Conservation (phyloP, 2,797 vertebrate species). For the Ficedula albicollis region DNA sequence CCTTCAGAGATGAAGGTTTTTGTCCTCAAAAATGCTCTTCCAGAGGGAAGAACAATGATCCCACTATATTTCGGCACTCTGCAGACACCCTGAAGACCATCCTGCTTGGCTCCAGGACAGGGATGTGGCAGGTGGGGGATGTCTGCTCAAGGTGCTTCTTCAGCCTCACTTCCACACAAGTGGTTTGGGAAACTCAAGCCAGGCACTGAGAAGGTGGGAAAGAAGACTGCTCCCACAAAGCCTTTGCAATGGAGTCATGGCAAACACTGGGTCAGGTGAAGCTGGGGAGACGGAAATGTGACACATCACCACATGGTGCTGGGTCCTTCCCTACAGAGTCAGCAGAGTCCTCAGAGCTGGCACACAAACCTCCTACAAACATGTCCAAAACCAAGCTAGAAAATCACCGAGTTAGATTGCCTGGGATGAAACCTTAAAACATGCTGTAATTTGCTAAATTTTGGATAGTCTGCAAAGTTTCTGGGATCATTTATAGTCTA, state of each 20-base stretch:
- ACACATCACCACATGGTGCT: not conserved
- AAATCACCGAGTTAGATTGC: not conserved
- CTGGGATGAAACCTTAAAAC: not conserved
- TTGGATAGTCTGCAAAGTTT: not conserved
- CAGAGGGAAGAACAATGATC: accelerated
- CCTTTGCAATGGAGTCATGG: not conserved
- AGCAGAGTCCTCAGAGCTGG: not conserved
- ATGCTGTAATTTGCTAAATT: not conserved
- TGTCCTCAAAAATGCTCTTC: not conserved
- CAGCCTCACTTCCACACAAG: not conserved
- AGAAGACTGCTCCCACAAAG: not conserved
- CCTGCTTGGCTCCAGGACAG: not conserved
- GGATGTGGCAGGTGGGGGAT: not conserved
- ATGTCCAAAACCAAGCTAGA: not conserved
- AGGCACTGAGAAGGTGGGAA: not conserved
- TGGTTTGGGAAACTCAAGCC: not conserved
- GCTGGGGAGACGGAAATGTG: not conserved
- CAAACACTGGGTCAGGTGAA: not conserved
- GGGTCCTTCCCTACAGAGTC: not conserved
- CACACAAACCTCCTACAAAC: not conserved
- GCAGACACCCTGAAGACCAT: not conserved
- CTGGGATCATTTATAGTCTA: not conserved
- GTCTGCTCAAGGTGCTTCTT: not conserved
- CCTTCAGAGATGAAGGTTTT: not conserved
- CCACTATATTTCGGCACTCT: accelerated